Evolutionary conservation across 2,888 invertebrate genomes (phyloP).

Genomic region (Sminthurides aquaticus): DNA sequence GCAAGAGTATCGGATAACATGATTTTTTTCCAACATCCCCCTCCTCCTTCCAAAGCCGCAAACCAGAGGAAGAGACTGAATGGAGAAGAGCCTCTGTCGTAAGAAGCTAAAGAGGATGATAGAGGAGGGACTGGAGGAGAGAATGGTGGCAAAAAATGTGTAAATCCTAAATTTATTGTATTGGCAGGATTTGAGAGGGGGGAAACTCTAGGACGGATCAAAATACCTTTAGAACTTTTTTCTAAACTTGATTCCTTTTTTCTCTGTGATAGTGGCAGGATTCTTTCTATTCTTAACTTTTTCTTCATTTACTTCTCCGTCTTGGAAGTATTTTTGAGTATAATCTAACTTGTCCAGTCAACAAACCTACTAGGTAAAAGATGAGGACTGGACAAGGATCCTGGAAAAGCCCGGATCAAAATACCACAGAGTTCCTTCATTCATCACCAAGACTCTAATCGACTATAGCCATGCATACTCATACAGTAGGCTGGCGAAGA

Average conservation of each 20-base stretch:
- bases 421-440: no score
- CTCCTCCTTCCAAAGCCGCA: not conserved
- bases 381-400: not conserved
- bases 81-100: not conserved
- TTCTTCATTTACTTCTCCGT: no score
- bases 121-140: not conserved
- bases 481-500: no score
- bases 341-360: no score
- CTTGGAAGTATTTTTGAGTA: no score
- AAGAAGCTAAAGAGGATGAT: not conserved
- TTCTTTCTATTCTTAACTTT: no score
- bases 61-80: conserved; percentile 1
- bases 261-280: no score
- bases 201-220: conserved; percentile 25
- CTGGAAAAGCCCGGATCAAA: not conserved
- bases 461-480: no score
- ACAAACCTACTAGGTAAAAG: no score
- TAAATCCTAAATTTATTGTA: conserved; percentile 33
- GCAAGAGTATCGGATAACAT: not conserved
- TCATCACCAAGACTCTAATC: no score
- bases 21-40: not conserved
- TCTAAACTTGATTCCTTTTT: conserved; percentile 11
- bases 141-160: conserved; percentile 18
- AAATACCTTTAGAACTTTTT: conserved; percentile 24
- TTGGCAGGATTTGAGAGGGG: conserved; percentile 27